These are phyloP conservation scores for Cranoglanis bouderius DNA, from an alignment of 2,113 vertebrate genomes.

Conservation along the genomic window DNA sequence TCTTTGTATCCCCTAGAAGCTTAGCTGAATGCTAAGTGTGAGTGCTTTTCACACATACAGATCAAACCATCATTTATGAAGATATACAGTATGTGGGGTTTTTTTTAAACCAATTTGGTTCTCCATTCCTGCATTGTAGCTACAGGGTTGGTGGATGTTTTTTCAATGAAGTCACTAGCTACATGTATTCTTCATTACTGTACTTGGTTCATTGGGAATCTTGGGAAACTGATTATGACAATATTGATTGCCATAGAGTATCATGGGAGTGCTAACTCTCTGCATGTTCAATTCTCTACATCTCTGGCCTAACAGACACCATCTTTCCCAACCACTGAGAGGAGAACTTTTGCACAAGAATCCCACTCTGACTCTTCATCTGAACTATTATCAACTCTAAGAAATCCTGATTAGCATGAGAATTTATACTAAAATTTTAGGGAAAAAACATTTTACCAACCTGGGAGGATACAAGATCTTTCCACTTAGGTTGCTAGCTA, in stretches of 20 bases:
- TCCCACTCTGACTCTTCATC: not conserved
- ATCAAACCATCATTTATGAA: not conserved
- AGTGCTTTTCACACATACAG: not conserved
- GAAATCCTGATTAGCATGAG: not conserved
- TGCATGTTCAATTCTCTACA: not conserved
- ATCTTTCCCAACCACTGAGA: not conserved
- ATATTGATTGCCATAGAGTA: conserved; percentile 1
- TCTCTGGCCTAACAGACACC: not conserved
- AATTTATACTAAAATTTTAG: not conserved
- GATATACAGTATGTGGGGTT: not conserved
- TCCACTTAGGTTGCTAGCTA: not conserved
- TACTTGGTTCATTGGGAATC: not conserved
- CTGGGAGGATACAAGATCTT: not conserved
- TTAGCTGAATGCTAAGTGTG: conserved; percentile 20
- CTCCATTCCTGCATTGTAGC: not conserved
- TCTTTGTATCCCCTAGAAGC: not conserved
- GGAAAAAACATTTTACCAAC: not conserved
- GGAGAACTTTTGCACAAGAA: not conserved
- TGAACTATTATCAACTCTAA: not conserved
- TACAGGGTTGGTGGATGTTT: not conserved
- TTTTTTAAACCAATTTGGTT: not conserved
- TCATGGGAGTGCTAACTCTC: not conserved
- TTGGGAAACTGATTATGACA: conserved; percentile 15
- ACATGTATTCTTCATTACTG: not conserved
- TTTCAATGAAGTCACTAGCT: not conserved